Evolutionary conservation across 2,888 invertebrate species (phyloP).

Genomic region (Perizoma flavofasciatum): DNA sequence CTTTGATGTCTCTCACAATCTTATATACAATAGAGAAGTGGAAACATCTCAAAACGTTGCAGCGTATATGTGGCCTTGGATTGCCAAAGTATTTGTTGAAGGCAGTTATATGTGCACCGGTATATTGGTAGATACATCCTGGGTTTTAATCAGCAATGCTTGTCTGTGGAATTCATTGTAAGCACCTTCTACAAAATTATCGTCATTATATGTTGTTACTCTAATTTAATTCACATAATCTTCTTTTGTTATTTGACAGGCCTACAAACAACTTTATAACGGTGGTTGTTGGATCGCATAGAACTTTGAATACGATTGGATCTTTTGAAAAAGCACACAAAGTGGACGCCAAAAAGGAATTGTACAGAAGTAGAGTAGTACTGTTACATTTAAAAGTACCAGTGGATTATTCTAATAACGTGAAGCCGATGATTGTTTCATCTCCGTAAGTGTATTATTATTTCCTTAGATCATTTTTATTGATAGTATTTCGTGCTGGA

Average conservation of each 20-base stretch:
- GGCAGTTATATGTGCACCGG: constrained; percentile 89
- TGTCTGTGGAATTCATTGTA: constrained; percentile 73
- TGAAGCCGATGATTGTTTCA: constrained; percentile 85
- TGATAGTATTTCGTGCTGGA: background rate
- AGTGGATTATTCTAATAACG: constrained; percentile 84
- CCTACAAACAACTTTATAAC: constrained; percentile 83
- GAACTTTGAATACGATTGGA: constrained; percentile 83
- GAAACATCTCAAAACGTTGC: constrained; percentile 35
- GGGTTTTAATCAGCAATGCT: constrained; percentile 85
- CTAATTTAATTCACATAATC: background rate
- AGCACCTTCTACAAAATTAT: constrained; percentile 7
- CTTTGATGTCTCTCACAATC: constrained; percentile 56
- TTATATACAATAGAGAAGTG: constrained; percentile 47
- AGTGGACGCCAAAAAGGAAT: constrained; percentile 83
- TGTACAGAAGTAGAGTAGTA: constrained; percentile 84
- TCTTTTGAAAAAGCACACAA: constrained; percentile 88
- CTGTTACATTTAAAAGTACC: constrained; percentile 86
- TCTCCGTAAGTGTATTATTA: constrained; percentile 66
- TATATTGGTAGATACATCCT: constrained; percentile 85
- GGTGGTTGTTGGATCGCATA: constrained; percentile 87
- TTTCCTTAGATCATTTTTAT: background rate
- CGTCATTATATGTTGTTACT: no score
- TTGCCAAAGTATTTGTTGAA: constrained; percentile 88
- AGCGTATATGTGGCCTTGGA: constrained; percentile 86
- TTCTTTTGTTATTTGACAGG: constrained; percentile 61